Evolutionary conservation across 2,888 invertebrate species (phyloP), one percentile per base, ranked within the genome.

Genomic region (Deilephila porcellus): DNA sequence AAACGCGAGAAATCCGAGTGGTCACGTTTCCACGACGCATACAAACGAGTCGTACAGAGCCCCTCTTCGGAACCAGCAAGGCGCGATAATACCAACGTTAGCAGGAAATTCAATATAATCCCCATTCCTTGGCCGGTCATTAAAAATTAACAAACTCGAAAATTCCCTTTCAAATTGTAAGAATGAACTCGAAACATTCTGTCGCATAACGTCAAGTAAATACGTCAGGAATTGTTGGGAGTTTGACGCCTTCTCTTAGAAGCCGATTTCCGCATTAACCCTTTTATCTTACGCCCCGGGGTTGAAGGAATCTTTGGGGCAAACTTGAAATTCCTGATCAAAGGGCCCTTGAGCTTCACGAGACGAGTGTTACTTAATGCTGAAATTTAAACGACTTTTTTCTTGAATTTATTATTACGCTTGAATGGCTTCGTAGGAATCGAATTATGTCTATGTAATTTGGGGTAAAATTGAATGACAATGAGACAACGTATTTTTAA

Each of bases 231-330:
- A 78, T 62, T 78, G 74, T 67, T 70, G 6, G 53, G 70, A 37
- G 20, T 73, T 70, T 32, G 60, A 71, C 34, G 73, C 34, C 34
- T 70, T 32, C 56, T 60, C 71, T 76, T 72, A 63, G 60, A 71
- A 62, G 45, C 64, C 71, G 59, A 73, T 75, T 76, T 62, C 56
- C 53, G 74, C 70, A 59, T 37, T 53, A 70, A 62, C 14, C 73
- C 71, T 75, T 78, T 79, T 73, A 74, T 76, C 70, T 78, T 60
- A 73, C 45, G 72, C 70, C 70, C 8, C 67, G 52, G 74, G 74
- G 70, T 60, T 11, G 73, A 76, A 75, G 76, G 74, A 62, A 73
- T 76, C 74, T 73, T 72, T 45, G 14, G 64, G 56, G 29, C 53
- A 62, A 71, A 71, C 62, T 63, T 45, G 32, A 72, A 71, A 76